These are phyloP conservation scores for Agapornis roseicollis DNA, from an alignment of 2,113 vertebrate genomes.

Conservation along the genomic window DNA sequence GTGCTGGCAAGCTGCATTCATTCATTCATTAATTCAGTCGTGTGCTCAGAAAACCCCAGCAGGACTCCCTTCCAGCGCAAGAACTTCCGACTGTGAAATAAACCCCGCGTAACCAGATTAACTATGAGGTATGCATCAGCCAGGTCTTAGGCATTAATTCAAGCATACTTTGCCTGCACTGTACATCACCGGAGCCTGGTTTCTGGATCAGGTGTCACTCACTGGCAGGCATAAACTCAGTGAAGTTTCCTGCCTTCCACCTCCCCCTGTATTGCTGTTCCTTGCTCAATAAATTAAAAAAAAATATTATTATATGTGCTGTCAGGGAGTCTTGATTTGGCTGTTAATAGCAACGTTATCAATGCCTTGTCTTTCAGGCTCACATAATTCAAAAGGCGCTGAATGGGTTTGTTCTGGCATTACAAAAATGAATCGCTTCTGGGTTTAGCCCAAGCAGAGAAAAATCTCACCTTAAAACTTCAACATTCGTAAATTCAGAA, in stretches of 20 bases:
- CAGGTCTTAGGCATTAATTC: constrained; percentile 69
- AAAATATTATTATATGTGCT: constrained; percentile 1
- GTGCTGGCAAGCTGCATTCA: constrained; percentile 70
- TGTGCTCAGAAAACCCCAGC: constrained; percentile 72
- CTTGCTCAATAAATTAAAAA: constrained; percentile 41
- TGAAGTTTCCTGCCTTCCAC: neutral
- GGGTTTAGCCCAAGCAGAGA: constrained; percentile 16
- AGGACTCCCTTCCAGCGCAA: constrained; percentile 70
- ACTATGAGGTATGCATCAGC: constrained; percentile 70
- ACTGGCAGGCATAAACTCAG: constrained; percentile 2
- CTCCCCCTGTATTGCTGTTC: neutral
- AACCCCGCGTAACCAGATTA: constrained; percentile 77
- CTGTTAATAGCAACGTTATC: constrained; percentile 52
- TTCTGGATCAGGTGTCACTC: constrained; percentile 28
- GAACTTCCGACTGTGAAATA: constrained; percentile 79
- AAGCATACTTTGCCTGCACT: constrained; percentile 32
- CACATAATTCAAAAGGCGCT: constrained; percentile 23
- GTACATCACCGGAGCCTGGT: neutral
- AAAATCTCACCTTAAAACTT: constrained; percentile 53
- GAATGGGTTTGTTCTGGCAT: constrained; percentile 14
- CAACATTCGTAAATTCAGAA: neutral
- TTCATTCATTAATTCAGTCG: constrained; percentile 77
- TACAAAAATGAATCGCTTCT: constrained; percentile 12
- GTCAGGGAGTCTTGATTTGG: constrained; percentile 32
- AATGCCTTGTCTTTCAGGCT: constrained; percentile 49